Base-by-base conservation (phyloP, 2,888 invertebrate species). In the Drosophila dives region DNA sequence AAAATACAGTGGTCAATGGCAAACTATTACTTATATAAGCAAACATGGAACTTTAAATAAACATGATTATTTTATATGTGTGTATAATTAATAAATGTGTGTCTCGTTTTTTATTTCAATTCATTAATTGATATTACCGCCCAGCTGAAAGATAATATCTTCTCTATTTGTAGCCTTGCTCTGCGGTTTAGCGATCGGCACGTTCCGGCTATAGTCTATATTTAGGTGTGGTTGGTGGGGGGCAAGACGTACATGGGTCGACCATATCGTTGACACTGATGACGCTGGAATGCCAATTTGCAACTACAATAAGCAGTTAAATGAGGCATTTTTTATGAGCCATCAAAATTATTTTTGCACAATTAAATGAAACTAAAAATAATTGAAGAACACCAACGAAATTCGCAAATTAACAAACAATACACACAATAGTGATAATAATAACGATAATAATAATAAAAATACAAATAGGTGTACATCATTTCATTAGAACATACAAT, bases 21-120 rank as follows among this genome's bases (percentile, higher is more conserved):
- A 85, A 89, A 84, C 85, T 86, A 86, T 89, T 86, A 86, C 53
- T 64, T 80, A 71, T 82, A 72, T 86, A 86, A 86, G 85, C 69
- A 73, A 66, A 83, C 60, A 70, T 42, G 36, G 34, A 29, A 65
- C 66, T 59, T 58, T 64, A 42, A 72, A 79, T 69, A 80, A 80
- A 80, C 63, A 58, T 50, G 26, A 66, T 54, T 33, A 77, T 77
- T 79, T 79, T 78, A 76, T 75, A 72, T 66, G 61, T 86, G 75
- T 84, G 64, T 89, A 67, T 64, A 72, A 64, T 60, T 53, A 56
- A 62, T 49, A 12, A n/a, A 53, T 51, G 7, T 56, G 26, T 54
- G n/a, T 48, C 29, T 58, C 34, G 64, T 26, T 48, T 65, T 55
- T 61, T 29, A 59, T 64, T 59, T 42, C 29, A 29, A 38, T 40